Percentiles rank a stretch among this genome's conserved stretches.
phyloP scores from a whole-genome alignment of 2,797 vertebrate species.

The Enteromius anoplus region DNA sequence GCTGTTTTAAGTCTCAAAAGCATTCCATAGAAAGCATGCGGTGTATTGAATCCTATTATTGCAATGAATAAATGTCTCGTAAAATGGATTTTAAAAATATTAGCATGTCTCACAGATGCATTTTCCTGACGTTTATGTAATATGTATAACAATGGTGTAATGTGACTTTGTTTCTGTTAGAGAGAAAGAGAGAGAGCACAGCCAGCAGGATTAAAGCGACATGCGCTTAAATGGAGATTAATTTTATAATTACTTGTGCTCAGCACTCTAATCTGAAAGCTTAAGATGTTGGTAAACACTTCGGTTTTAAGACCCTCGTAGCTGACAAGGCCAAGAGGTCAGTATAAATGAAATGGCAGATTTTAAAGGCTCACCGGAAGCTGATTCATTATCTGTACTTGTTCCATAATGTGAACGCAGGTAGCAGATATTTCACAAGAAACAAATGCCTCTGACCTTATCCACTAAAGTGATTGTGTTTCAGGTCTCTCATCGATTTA shows the following conservation, averaged over 20 bases:
- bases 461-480: constrained; percentile 19
- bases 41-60: background rate
- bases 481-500: constrained; percentile 27
- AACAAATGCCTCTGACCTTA: constrained; percentile 23
- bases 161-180: constrained; percentile 44
- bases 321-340: constrained; percentile 15
- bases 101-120: constrained; percentile 25
- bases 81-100: constrained; percentile 4
- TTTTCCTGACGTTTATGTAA: constrained; percentile 38
- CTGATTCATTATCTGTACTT: background rate
- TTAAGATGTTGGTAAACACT: constrained; percentile 47
- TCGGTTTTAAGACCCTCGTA: constrained; percentile 1
- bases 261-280: constrained; percentile 38
- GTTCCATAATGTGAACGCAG: constrained; percentile 13
- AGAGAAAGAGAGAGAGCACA: constrained; percentile 19
- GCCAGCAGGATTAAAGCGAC: constrained; percentile 36
- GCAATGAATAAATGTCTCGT: constrained; percentile 13
- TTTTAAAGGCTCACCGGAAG: constrained; percentile 8
- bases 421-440: background rate
- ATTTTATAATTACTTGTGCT: constrained; percentile 45
- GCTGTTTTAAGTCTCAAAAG: constrained; percentile 19
- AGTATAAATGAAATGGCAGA: constrained; percentile 21
- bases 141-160: constrained; percentile 6
- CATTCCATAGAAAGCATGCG: background rate
- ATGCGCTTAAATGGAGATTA: constrained; percentile 49